These are phyloP conservation scores for Deroplatys truncata DNA, from an alignment of 2,888 invertebrate genomes.

Conservation along the genomic window DNA sequence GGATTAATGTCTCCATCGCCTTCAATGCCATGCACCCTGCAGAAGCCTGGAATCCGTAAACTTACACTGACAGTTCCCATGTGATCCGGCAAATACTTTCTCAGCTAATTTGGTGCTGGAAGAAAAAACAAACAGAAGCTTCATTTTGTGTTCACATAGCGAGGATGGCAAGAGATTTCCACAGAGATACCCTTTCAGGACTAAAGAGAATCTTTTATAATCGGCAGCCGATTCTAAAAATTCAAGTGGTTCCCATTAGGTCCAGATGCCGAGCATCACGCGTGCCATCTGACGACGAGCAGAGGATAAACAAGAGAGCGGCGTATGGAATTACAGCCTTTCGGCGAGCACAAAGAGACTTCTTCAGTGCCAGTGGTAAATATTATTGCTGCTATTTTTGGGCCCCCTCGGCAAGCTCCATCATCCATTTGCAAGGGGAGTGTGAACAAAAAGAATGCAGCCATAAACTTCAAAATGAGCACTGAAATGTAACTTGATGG, in stretches of 20 bases:
- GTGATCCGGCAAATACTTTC: not conserved
- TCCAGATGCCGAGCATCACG: not conserved
- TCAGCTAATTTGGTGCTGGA: not conserved
- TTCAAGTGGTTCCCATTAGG: not conserved
- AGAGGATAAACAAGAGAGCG: not conserved
- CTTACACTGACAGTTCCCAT: not conserved
- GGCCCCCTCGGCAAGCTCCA: not conserved
- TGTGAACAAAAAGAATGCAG: not conserved
- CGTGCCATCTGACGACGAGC: not conserved
- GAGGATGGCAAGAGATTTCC: not conserved
- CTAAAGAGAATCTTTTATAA: not conserved
- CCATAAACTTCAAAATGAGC: not conserved
- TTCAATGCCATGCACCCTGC: too few species aligned
- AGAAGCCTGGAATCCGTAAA: not conserved
- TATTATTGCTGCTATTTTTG: not conserved
- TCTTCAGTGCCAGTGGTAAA: not conserved
- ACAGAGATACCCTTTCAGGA: not conserved
- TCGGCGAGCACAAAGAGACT: not conserved
- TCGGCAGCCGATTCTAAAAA: not conserved
- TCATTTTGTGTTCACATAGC: not conserved
- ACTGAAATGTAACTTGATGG: not conserved
- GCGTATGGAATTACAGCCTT: not conserved
- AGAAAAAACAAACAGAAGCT: not conserved
- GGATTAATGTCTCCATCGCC: too few species aligned
- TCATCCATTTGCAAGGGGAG: not conserved